Percentiles rank a stretch among this genome's conserved stretches.
phyloP scores from a whole-genome alignment of 2,797 vertebrate species.

The Ispidina lecontei region DNA sequence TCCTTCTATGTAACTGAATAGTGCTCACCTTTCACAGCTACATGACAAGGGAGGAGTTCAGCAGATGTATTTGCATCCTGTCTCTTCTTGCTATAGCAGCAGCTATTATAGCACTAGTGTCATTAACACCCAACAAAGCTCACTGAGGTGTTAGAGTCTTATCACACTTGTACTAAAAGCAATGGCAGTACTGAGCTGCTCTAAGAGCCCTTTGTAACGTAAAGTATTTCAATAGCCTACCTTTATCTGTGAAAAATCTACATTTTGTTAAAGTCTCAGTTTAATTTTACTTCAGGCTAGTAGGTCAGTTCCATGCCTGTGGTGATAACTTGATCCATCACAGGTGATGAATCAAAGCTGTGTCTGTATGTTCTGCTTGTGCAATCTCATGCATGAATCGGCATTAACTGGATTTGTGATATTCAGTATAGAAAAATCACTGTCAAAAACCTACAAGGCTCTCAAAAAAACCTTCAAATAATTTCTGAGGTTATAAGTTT shows the following conservation, averaged over 20 bases:
- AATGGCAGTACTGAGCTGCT: slow-evolving; percentile 6
- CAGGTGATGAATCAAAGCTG: not conserved
- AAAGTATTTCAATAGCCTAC: not conserved
- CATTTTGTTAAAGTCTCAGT: not conserved
- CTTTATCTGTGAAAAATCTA: slow-evolving; percentile 12
- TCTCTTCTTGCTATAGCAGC: not conserved
- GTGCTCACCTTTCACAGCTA: not conserved
- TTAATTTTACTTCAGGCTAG: slow-evolving; percentile 28
- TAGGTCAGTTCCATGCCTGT: not conserved
- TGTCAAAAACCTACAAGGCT: not conserved
- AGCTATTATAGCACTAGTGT: not conserved
- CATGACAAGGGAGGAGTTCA: not conserved
- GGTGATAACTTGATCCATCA: not conserved
- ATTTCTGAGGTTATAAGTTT: not conserved
- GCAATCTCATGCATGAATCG: not conserved
- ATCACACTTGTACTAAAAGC: not conserved
- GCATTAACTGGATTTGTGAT: not conserved
- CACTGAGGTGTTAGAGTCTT: not conserved
- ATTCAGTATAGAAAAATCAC: not conserved
- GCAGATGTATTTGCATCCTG: not conserved
- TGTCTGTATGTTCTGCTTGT: not conserved
- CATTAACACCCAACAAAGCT: not conserved
- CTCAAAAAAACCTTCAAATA: not conserved
- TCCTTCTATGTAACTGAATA: not conserved
- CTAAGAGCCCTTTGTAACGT: not conserved